Evolutionary conservation across 2,113 vertebrate species (phyloP).

Genomic region (Polypterus bichir): DNA sequence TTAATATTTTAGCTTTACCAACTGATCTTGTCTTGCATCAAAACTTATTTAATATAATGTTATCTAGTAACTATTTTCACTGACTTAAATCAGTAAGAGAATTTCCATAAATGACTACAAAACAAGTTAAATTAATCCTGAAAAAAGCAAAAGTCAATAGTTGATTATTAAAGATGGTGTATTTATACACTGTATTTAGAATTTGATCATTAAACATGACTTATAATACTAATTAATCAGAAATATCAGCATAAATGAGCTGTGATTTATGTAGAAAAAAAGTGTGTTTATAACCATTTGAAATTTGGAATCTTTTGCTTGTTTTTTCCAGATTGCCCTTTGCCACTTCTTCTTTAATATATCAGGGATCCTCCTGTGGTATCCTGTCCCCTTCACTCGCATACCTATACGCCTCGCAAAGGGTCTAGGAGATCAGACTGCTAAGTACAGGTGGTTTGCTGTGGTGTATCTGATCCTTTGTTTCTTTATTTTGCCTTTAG

Average conservation of each 20-base stretch:
- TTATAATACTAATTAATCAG: not conserved
- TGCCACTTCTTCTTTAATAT: conserved; percentile 97
- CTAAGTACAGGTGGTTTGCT: conserved; percentile 90
- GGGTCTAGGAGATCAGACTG: conserved; percentile 64
- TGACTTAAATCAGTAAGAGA: too few species aligned
- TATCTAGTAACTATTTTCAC: too few species aligned
- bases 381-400: conserved; percentile 71
- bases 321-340: conserved; percentile 70
- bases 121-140: too few species aligned
- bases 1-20: too few species aligned
- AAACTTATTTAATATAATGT: too few species aligned
- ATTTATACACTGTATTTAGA: too few species aligned
- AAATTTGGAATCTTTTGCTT: not conserved
- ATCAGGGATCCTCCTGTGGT: conserved; percentile 83
- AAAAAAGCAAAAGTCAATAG: too few species aligned
- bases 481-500: conserved; percentile 69
- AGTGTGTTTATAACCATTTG: not conserved
- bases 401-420: conserved; percentile 75
- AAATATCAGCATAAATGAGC: not conserved
- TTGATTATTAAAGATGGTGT: too few species aligned
- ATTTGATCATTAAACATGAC: too few species aligned
- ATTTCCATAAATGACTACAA: too few species aligned
- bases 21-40: too few species aligned
- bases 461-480: conserved; percentile 66
- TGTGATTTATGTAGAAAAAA: not conserved